These are phyloP conservation scores for Esperia sulphurella DNA, from an alignment of 2,888 invertebrate genomes.

Conservation along the genomic window DNA sequence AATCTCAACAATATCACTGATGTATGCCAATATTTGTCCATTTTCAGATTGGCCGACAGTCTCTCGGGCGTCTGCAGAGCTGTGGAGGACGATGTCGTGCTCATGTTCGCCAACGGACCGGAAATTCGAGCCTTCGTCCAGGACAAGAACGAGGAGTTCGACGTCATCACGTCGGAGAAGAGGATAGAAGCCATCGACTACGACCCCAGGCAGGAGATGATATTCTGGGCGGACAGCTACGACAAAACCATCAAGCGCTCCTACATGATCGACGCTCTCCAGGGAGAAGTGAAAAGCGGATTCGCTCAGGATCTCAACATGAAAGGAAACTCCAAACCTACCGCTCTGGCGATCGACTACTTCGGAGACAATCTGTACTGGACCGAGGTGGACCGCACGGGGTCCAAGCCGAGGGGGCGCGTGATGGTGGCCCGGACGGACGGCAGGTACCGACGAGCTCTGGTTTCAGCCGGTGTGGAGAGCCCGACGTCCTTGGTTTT, in stretches of 20 bases:
- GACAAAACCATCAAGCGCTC: slow-evolving; percentile 95
- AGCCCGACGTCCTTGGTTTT: slow-evolving; percentile 93
- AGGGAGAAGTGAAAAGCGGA: slow-evolving; percentile 88
- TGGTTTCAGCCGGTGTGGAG: slow-evolving; percentile 89
- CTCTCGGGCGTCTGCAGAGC: slow-evolving; percentile 91
- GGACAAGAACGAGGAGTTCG: slow-evolving; percentile 83
- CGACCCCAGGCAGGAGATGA: slow-evolving; percentile 88
- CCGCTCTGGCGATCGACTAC: slow-evolving; percentile 96
- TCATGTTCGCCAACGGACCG: slow-evolving; percentile 90
- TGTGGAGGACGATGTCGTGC: slow-evolving; percentile 81
- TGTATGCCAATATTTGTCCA: background rate
- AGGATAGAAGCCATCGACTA: slow-evolving; percentile 95
- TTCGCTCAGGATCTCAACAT: slow-evolving; percentile 92
- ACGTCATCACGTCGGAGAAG: slow-evolving; percentile 90
- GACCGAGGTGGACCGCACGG: slow-evolving; percentile 90
- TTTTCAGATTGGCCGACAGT: slow-evolving; percentile 81
- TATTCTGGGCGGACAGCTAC: slow-evolving; percentile 98
- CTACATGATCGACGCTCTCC: slow-evolving; percentile 89
- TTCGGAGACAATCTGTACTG: slow-evolving; percentile 95
- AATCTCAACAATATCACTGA: background rate
- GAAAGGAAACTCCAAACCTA: slow-evolving; percentile 90
- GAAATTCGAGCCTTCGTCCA: slow-evolving; percentile 89
- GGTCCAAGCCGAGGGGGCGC: slow-evolving; percentile 86
- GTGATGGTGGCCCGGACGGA: slow-evolving; percentile 94
- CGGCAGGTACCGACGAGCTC: slow-evolving; percentile 90